Conservation (phyloP, 2,888 invertebrate species). For the Mechanitis mazaeus region DNA sequence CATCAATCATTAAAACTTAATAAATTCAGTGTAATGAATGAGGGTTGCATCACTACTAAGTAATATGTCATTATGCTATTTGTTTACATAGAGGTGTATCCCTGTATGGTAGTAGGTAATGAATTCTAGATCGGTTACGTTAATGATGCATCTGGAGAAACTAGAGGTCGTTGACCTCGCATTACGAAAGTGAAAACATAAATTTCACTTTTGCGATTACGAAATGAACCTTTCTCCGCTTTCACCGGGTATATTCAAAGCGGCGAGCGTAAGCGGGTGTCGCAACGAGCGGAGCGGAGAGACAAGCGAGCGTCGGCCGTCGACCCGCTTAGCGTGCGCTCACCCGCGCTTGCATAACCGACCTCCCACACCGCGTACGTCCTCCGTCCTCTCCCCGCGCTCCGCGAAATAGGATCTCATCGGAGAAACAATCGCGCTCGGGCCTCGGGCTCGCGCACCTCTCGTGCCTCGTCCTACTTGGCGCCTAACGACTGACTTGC, state of each 20-base stretch:
- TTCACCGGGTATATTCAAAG: constrained; percentile 54
- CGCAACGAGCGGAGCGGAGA: constrained; percentile 56
- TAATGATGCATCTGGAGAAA: constrained; percentile 20
- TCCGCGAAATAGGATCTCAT: constrained; percentile 65
- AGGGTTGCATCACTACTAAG: background rate
- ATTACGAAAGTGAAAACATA: constrained; percentile 72
- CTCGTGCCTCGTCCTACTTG: constrained; percentile 48
- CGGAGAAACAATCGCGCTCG: constrained; percentile 33
- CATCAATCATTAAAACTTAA: background rate
- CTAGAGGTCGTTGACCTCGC: constrained; percentile 53
- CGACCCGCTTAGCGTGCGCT: constrained; percentile 83
- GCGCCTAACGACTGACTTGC: constrained; percentile 37
- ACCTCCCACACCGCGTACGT: constrained; percentile 51
- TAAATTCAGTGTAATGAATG: background rate
- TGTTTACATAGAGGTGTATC: constrained; percentile 7
- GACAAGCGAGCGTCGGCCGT: constrained; percentile 70
- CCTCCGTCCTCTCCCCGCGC: constrained; percentile 25
- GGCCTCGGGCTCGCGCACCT: constrained; percentile 37
- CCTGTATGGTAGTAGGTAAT: constrained; percentile 6
- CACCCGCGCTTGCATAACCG: constrained; percentile 77
- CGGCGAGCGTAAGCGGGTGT: constrained; percentile 44
- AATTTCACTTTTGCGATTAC: constrained; percentile 76
- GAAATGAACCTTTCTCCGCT: constrained; percentile 76
- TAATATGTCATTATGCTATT: background rate
- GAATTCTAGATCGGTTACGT: constrained; percentile 15